phyloP scores from a whole-genome alignment of 1,140 invertebrate genomes.

The Drosophila orena region DNA sequence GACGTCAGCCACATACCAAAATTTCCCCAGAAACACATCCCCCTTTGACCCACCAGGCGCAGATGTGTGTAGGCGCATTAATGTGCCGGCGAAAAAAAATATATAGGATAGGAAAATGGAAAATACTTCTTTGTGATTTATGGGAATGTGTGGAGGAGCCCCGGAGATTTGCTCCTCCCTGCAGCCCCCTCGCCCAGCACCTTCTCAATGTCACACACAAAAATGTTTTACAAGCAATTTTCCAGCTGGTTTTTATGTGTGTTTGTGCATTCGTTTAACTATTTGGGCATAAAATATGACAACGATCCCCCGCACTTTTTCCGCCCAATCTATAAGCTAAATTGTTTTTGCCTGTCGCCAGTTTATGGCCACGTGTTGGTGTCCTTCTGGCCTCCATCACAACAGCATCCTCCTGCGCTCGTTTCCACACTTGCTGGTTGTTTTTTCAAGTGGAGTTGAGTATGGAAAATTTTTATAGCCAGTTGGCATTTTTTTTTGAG shows the following conservation, averaged over 20 bases:
- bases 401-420: background rate
- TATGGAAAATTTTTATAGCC: slow-evolving; percentile 51
- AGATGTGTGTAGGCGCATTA: slow-evolving; percentile 76
- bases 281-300: slow-evolving; percentile 77
- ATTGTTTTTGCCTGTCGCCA: slow-evolving; percentile 65
- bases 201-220: slow-evolving; percentile 61
- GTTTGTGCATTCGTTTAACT: slow-evolving; percentile 78
- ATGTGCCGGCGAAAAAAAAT: slow-evolving; percentile 56
- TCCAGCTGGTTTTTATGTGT: slow-evolving; percentile 79
- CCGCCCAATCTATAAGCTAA: slow-evolving; percentile 46
- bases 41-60: background rate
- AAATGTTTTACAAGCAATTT: slow-evolving; percentile 84
- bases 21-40: slow-evolving; percentile 19
- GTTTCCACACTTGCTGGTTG: slow-evolving; percentile 2
- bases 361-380: slow-evolving; percentile 76
- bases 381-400: slow-evolving; percentile 68
- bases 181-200: background rate
- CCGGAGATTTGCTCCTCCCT: slow-evolving; percentile 66
- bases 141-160: slow-evolving; percentile 71
- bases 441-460: slow-evolving; percentile 3
- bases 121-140: slow-evolving; percentile 82
- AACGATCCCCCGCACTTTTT: slow-evolving; percentile 26
- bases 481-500: slow-evolving; percentile 45
- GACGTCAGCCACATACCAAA: slow-evolving; percentile 68
- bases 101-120: slow-evolving; percentile 53